Base-by-base conservation (phyloP, 2,888 invertebrate species). In the Allygus modestus region DNA sequence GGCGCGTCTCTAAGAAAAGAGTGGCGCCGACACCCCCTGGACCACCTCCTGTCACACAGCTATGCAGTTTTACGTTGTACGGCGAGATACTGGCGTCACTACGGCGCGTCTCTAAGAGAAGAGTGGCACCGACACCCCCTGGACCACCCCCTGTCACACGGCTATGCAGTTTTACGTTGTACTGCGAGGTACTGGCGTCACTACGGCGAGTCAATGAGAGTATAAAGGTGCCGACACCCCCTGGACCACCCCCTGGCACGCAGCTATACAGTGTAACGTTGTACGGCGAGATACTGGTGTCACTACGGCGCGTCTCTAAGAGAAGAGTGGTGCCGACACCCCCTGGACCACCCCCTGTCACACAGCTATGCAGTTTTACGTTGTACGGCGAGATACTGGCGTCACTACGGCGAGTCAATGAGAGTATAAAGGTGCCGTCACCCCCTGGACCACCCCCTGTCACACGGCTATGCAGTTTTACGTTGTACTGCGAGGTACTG, bases 261-360 rank as follows among this genome's bases (percentile, higher is more conserved):
- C n/a, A n/a, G n/a, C n/a, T n/a, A n/a, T n/a, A n/a, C n/a, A n/a
- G n/a, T n/a, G n/a, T n/a, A 28, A 1, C 12, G 65, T 9, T 9
- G 2, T 12, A 65, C 65, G 31, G 15, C 28, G 17, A 26, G 28
- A 28, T 0, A 65, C 65, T 65, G 65, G 65, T 28, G 65, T 31
- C 65, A 65, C 11, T 7, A 28, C 65, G 65, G 17, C 65, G 65
- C 65, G 65, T 28, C 65, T 28, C 17, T 28, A 28, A 65, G 65
- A 65, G 65, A 1, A 58, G 28, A 65, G 28, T 28, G 65, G 65
- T 28, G 65, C 28, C 65, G 15, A 28, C 65, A 65, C 65, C 65
- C 31, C 65, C 28, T 65, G 65, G 28, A 65, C 65, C 65, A 65
- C 65, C 65, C 65, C 31, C 28, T 65, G 20, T 28, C 2, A 23